Evolutionary conservation across 2,113 vertebrate genomes (phyloP).

Genomic region (Edolisoma coerulescens): DNA sequence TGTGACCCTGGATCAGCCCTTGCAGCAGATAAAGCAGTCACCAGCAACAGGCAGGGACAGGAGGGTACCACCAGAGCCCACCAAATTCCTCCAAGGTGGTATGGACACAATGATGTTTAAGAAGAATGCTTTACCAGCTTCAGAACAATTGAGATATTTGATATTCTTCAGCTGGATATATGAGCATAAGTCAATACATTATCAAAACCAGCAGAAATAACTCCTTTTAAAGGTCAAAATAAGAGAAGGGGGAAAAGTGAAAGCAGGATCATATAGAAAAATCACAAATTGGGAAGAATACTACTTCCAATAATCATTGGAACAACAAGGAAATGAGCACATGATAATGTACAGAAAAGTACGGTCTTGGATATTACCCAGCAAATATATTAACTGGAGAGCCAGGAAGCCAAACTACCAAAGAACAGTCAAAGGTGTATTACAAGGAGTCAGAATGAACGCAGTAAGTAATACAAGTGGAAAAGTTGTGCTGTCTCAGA

Average conservation of each 20-base stretch:
- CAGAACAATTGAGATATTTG: neutral
- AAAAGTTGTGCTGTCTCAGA: neutral
- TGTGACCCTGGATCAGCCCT: neutral
- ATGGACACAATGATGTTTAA: neutral
- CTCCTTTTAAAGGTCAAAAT: neutral
- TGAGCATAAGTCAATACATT: neutral
- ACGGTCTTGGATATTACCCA: neutral
- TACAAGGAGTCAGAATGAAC: neutral
- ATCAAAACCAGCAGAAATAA: neutral
- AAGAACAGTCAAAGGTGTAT: neutral
- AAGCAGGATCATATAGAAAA: neutral
- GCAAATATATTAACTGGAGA: neutral
- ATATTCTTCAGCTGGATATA: neutral
- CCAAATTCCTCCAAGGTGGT: neutral
- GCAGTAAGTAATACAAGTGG: neutral
- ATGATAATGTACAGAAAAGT: neutral
- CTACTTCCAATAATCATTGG: neutral
- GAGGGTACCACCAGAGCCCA: neutral
- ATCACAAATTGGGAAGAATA: neutral
- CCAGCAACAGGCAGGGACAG: neutral
- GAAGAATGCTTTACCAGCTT: neutral
- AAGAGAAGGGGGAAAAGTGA: rapidly evolving
- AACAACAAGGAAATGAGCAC: neutral
- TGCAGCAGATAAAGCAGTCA: neutral
- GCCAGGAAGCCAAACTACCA: neutral